Evolutionary conservation across 2,113 vertebrate species (phyloP).

Genomic region (cattle (Bos taurus)): ARS-UCD2.0 NC_037332.1:11331501-11332000

Average conservation of each 20-base stretch:
- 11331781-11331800: not conserved
- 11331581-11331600: not conserved
- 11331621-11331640: not conserved
- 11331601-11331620: not conserved
- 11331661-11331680: not conserved
- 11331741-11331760: not conserved
- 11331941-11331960: not conserved
- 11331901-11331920: not conserved
- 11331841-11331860: not conserved
- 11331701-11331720: not conserved
- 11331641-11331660: not conserved
- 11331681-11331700: not conserved
- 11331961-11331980: not conserved
- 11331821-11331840: not conserved
- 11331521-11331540: not conserved
- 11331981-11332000: not conserved
- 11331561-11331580: not conserved
- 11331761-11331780: not conserved
- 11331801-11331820: not conserved
- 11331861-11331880: not conserved
- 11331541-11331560: not conserved
- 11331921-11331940: not conserved
- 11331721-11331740: not conserved
- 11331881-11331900: not conserved
- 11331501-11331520: not conserved